A percentile compares a stretch with the other conserved stretches of the same genome.
Conservation (phyloP, 2,888 invertebrate species). For the Dasypogon diadema region DNA sequence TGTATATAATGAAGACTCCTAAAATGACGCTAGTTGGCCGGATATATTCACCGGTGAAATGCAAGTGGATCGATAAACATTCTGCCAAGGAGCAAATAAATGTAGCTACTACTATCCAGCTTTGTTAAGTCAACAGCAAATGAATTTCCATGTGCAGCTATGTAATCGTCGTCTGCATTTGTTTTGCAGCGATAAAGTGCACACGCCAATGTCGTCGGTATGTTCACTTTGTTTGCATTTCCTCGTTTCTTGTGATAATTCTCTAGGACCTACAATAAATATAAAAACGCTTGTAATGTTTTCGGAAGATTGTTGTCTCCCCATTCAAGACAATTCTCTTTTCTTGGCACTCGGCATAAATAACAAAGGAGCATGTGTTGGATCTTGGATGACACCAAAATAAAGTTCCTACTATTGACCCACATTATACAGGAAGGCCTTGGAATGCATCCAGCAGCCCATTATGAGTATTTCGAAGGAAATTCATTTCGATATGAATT, state of each 20-base stretch:
- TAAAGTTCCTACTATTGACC: background rate
- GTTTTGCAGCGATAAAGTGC: conserved; percentile 17
- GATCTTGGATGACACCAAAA: background rate
- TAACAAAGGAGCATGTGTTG: background rate
- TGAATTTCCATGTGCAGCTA: background rate
- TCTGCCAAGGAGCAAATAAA: background rate
- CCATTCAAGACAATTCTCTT: background rate
- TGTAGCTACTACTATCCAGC: background rate
- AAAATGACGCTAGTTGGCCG: background rate
- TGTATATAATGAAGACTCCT: background rate
- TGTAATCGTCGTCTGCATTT: conserved; percentile 2
- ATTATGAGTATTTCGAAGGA: background rate
- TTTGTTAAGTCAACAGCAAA: conserved; percentile 7
- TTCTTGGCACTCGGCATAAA: background rate
- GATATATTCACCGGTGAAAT: background rate
- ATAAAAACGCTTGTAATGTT: background rate
- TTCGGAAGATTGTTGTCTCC: background rate
- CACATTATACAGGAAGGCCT: background rate
- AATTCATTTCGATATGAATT: conserved; percentile 20
- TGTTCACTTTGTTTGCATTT: conserved; percentile 19
- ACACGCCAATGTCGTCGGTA: background rate
- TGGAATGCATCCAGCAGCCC: conserved; percentile 8
- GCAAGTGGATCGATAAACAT: conserved; percentile 1
- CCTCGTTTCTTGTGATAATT: background rate
- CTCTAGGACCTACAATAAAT: background rate